Percentiles rank a stretch among this genome's conserved stretches.
These are phyloP conservation scores for Solea senegalensis DNA, from an alignment of 2,113 vertebrate species.

Conservation along the genomic window DNA sequence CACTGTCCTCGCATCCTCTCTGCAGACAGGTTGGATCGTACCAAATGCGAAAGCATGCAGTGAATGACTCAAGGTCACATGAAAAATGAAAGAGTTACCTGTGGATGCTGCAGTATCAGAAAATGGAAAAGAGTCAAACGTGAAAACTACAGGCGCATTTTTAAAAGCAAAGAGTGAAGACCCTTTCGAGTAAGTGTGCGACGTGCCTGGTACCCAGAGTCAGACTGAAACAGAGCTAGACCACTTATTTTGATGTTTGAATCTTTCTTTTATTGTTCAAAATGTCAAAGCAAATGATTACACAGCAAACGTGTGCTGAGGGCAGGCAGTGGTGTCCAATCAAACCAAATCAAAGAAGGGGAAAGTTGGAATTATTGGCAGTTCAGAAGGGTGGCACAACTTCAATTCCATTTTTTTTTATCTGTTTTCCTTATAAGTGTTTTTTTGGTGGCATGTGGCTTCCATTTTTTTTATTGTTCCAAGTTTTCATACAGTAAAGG, in stretches of 20 bases:
- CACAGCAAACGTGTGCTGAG: conserved; percentile 80
- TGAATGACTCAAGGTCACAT: not conserved
- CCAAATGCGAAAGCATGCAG: not conserved
- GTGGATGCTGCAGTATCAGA: not conserved
- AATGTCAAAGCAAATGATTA: conserved; percentile 75
- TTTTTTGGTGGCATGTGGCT: conserved; percentile 40
- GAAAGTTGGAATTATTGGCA: conserved; percentile 43
- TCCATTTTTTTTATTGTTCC: conserved; percentile 40
- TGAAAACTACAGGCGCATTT: not conserved
- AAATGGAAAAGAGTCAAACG: not conserved
- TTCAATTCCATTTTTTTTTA: conserved; percentile 22
- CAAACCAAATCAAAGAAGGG: conserved; percentile 67
- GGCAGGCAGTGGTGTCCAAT: conserved; percentile 69
- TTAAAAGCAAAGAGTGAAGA: not conserved
- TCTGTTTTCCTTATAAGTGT: conserved; percentile 13
- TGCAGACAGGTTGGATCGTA: not conserved
- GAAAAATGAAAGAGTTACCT: not conserved
- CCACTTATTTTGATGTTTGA: conserved; percentile 32
- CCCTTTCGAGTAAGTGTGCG: not conserved
- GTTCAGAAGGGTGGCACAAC: conserved; percentile 64
- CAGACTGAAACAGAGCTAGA: conserved; percentile 26
- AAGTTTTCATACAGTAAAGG: conserved; percentile 83
- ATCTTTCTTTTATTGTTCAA: conserved; percentile 68
- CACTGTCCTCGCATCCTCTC: not conserved
- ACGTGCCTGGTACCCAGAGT: not conserved